Conservation (phyloP, 1,140 invertebrate genomes). For the Thaumetopoea pityocampa region DNA sequence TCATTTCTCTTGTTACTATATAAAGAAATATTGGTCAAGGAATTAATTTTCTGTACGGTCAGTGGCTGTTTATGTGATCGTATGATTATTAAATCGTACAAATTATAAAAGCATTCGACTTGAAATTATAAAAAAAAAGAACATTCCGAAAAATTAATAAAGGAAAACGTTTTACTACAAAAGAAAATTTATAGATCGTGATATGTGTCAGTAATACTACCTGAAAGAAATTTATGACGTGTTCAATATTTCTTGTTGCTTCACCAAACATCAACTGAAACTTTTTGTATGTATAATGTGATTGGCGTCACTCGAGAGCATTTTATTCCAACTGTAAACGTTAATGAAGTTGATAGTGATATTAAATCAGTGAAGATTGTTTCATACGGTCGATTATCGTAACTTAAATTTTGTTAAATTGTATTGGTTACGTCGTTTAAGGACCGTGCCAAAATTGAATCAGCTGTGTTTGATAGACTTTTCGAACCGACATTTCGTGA, state of each 20-base stretch:
- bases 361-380: too few relatives aligned
- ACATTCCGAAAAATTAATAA: slow-evolving; percentile 3
- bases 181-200: slow-evolving; percentile 17
- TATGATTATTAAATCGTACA: slow-evolving; percentile 4
- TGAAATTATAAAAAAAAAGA: background rate
- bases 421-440: too few relatives aligned
- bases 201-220: slow-evolving; percentile 21
- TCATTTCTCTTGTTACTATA: slow-evolving; percentile 60
- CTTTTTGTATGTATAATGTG: too few relatives aligned
- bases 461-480: too few relatives aligned
- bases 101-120: background rate
- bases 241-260: slow-evolving; percentile 26
- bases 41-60: slow-evolving; percentile 21
- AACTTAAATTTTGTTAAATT: too few relatives aligned
- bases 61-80: slow-evolving; percentile 2
- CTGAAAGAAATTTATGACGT: slow-evolving; percentile 34
- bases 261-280: slow-evolving; percentile 28
- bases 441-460: too few relatives aligned
- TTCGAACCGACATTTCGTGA: too few relatives aligned
- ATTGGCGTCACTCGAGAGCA: too few relatives aligned
- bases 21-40: slow-evolving; percentile 64
- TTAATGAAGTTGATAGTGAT: too few relatives aligned
- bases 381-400: too few relatives aligned
- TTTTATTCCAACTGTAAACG: too few relatives aligned
- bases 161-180: slow-evolving; percentile 10